Evolutionary conservation across 2,797 vertebrate species (phyloP), one percentile per base, ranked within the genome.

Genomic region (Schizopygopsis pylzovi): DNA sequence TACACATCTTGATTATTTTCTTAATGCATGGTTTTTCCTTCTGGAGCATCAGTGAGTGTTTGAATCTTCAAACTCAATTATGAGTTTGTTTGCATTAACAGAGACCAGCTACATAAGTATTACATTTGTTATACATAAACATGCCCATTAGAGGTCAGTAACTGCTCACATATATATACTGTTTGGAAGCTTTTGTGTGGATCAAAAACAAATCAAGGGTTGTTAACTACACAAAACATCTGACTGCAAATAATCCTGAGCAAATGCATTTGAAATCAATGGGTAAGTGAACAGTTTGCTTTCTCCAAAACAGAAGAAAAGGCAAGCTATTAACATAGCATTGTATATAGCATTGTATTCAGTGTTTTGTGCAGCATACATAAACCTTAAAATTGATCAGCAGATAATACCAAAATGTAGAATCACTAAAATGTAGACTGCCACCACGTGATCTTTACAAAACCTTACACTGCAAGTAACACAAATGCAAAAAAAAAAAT

Each of bases 81-180:
- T 33, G 13, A 41, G 16, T 59, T 45, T 67, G n/a, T 61, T 47
- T 72, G 28, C 2, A n/a, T 18, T 73, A 4, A 45, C 8, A n/a
- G 25, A 73, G 8, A 18, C 22, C 37, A 6, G 16, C 49, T 59
- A 45, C 22, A 25, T 0, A 45, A 18, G 20, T 16, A 45, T 12
- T 20, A 22, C 5, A 65, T 79, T 43, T 20, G 41, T 47, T 22
- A 47, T 47, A 65, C 16, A 18, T 47, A 13, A 33, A 75, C 28
- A 75, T 75, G n/a, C 15, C 72, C 72, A 43, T 47, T 77, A 77
- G 82, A 77, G 82, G 22, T 49, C 45, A 83, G 82, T 18, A 65
- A 37, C 56, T 76, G 33, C 20, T 45, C 28, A 54, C 16, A 39
- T 22, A 49, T 68, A 4, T 56, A 39, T 37, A 22, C 33, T 39